These are phyloP conservation scores for Dasypogon diadema DNA, from an alignment of 2,888 invertebrate genomes.

Conservation along the genomic window DNA sequence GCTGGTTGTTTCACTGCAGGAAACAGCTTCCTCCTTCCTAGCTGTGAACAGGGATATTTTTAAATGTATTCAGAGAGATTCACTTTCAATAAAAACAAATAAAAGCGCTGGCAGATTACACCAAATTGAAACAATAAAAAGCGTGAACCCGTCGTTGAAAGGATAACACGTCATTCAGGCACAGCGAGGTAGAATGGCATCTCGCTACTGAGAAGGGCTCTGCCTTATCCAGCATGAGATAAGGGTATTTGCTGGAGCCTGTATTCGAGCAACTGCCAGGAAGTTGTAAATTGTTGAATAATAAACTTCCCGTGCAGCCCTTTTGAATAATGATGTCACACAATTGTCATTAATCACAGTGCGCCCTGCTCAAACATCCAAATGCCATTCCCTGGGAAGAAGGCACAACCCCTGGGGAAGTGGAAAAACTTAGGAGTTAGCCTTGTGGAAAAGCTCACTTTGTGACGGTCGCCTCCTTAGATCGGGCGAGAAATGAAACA, in stretches of 20 bases:
- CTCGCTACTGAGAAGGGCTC: not conserved
- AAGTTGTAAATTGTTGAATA: constrained; percentile 52
- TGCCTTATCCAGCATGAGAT: not conserved
- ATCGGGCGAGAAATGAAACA: constrained; percentile 35
- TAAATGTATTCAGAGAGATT: not conserved
- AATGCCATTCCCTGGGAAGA: constrained; percentile 12
- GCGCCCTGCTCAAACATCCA: constrained; percentile 42
- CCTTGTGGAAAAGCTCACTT: constrained; percentile 49
- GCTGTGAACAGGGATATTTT: no score
- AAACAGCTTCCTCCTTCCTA: no score
- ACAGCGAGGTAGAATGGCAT: constrained; percentile 5
- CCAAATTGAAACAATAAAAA: not conserved
- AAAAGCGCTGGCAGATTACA: constrained; percentile 5
- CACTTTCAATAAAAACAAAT: constrained; percentile 22
- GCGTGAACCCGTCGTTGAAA: not conserved
- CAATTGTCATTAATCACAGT: constrained; percentile 51
- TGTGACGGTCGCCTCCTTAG: constrained; percentile 29
- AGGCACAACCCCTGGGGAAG: constrained; percentile 7
- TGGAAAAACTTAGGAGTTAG: constrained; percentile 29
- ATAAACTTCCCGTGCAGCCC: constrained; percentile 49
- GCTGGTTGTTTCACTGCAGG: no score
- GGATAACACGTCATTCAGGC: not conserved
- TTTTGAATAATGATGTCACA: constrained; percentile 52
- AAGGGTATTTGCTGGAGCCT: constrained; percentile 26
- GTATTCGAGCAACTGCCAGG: constrained; percentile 30